Percentiles rank a stretch among this genome's conserved stretches.
phyloP scores from a whole-genome alignment of 2,888 invertebrate genomes.

The Augiades crinisus region DNA sequence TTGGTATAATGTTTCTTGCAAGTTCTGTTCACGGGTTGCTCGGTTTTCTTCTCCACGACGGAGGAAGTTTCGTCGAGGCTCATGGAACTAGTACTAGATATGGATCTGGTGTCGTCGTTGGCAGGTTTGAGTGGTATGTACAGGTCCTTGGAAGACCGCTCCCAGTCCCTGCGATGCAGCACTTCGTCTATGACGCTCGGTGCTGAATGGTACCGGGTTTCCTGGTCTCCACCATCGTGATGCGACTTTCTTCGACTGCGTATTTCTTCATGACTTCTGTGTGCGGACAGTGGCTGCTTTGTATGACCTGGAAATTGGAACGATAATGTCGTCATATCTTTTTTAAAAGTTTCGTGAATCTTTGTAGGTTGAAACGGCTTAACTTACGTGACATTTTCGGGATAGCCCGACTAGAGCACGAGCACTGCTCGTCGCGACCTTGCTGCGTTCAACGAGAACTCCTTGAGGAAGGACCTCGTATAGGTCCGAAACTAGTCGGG shows the following conservation, averaged over 20 bases:
- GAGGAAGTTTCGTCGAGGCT: constrained; percentile 9
- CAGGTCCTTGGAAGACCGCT: constrained; percentile 61
- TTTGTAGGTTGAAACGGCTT: too few relatives aligned
- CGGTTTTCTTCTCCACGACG: constrained; percentile 36
- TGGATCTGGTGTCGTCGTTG: constrained; percentile 35
- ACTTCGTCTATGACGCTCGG: constrained; percentile 72
- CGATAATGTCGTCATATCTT: too few relatives aligned
- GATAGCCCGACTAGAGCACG: too few relatives aligned
- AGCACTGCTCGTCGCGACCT: too few relatives aligned
- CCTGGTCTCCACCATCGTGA: constrained; percentile 40
- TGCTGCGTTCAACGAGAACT: too few relatives aligned
- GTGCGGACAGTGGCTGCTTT: constrained; percentile 55
- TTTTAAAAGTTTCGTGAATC: too few relatives aligned
- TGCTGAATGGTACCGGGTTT: constrained; percentile 65
- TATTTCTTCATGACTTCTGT: constrained; percentile 69
- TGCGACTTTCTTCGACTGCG: constrained; percentile 51
- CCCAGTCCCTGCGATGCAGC: constrained; percentile 69
- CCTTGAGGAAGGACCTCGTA: too few relatives aligned
- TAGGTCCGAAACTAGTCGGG: too few relatives aligned
- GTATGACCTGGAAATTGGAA: constrained; percentile 44
- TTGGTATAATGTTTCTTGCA: constrained; percentile 71
- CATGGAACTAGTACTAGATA: constrained; percentile 38
- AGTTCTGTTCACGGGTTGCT: constrained; percentile 37
- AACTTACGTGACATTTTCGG: too few relatives aligned
- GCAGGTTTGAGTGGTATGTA: constrained; percentile 49